Evolutionary conservation across 30 jellyfish, hydroid and myxozoan genomes (phyloP).

Genomic region (Aurelia coerulea): DNA sequence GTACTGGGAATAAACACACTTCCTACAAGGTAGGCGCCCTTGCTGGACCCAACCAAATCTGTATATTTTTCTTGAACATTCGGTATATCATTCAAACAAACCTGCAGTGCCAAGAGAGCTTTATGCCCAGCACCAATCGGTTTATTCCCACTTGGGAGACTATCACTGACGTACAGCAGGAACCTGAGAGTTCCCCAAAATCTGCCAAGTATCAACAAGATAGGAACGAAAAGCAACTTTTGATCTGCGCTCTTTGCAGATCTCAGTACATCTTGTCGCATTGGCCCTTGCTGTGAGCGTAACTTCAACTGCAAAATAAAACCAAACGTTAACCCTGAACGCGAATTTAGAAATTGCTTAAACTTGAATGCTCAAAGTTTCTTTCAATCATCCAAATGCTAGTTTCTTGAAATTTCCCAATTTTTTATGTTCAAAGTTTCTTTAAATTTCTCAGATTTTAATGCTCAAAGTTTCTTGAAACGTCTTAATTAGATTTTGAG

Average conservation of each 20-base stretch:
- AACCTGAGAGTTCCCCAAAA: conserved; percentile 91
- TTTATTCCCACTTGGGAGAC: background rate
- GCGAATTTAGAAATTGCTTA: background rate
- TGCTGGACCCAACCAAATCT: too few relatives aligned
- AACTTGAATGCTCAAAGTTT: too few relatives aligned
- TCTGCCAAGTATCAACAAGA: conserved; percentile 65
- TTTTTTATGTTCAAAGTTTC: too few relatives aligned
- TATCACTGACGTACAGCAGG: conserved; percentile 29
- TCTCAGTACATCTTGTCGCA: conserved; percentile 54
- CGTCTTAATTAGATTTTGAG: too few relatives aligned
- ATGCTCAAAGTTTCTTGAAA: too few relatives aligned
- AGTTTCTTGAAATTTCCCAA: too few relatives aligned
- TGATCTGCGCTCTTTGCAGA: conserved; percentile 88
- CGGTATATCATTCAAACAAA: too few relatives aligned
- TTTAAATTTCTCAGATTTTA: too few relatives aligned
- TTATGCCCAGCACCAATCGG: conserved; percentile 13
- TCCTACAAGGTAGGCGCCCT: too few relatives aligned
- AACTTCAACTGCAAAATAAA: conserved; percentile 17
- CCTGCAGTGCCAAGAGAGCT: conserved; percentile 25
- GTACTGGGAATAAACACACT: too few relatives aligned
- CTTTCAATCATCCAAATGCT: too few relatives aligned
- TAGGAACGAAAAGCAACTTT: conserved; percentile 82
- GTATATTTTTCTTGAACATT: too few relatives aligned
- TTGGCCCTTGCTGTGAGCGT: conserved; percentile 2
- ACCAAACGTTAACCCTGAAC: background rate